Evolutionary conservation across 2,113 vertebrate species (phyloP), one percentile per base, ranked within the genome.

Genomic region (Mustela lutreola): DNA sequence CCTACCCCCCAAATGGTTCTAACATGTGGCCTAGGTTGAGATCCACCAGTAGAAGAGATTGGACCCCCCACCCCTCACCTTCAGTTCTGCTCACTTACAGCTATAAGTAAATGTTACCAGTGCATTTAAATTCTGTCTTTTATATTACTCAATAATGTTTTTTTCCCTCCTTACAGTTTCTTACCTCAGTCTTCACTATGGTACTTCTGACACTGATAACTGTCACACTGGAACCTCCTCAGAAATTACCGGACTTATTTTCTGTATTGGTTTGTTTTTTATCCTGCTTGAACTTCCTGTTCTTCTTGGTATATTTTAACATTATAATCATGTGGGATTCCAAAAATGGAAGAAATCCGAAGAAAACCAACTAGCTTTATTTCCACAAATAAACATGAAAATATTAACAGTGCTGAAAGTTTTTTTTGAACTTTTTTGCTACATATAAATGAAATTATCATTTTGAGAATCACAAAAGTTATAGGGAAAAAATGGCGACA

Each of bases 211-310:
- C 99, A 18, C 21, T 99, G 4, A 76, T 83, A 22, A 99, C 98
- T 1, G 98, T 98, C 3, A 98, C 95, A 0, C 15, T 99, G 98
- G 97, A 93, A 56, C 99, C 99, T 65, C 99, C 99, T 0, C 97
- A 97, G 42, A 98, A 91, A 93, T 97, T 99, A 0, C 99, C 99
- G 0, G 99, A 99, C 98, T 89, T 99, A 85, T 99, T 99, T 98
- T 99, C 99, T 1, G 98, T 99, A 26, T 71, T 99, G 1, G 99
- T 99, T 83, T 99, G 99, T 0, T 11, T 97, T 3, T 63, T 99
- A 11, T 99, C 99, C 95, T 99, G 99, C 93, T 82, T 99, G 14
- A 99, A 99, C 76, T 99, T 99, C 89, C 78, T 99, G 36, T 98
- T 99, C 4, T 99, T 99, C 86, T 97, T 99, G 94, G 1, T 99